Evolutionary conservation across 2,113 vertebrate genomes (phyloP), one percentile per base, ranked within the genome.

Genomic region (Thalassoma bifasciatum): DNA sequence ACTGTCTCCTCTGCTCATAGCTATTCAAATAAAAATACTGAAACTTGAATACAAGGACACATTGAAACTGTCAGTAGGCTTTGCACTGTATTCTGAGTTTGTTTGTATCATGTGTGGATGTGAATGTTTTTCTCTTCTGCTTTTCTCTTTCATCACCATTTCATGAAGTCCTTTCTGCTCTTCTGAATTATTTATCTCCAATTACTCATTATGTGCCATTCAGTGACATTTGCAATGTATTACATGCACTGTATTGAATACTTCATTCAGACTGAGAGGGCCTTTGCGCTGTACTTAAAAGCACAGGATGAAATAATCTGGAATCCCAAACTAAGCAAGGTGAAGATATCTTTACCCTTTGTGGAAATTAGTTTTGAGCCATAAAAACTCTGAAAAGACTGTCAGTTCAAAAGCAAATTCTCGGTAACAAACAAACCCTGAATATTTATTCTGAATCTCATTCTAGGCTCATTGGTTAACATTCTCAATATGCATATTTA

Each of bases 391-490:
- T 49, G 12, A 42, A 77, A 81, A 34, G 6, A 61, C 36, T 62
- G 47, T 67, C 1, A 63, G 24, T 65, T 79, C 42, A 38, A 50
- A 44, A 56, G 63, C 16, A 74, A 62, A 74, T n/a, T 53, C 10
- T 61, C 59, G 24, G 34, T 9, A 0, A 73, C 53, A 64, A 73
- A 66, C 34, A 61, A 8, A 8, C 17, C 8, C 21, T 73, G 74
- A 67, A 71, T 79, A 72, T 76, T 74, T 62, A 61, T 72, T 66
- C 16, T 6, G 24, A 76, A 53, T 59, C 60, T 49, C 10, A 57
- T n/a, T 46, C 75, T 59, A 65, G 40, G 40, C 59, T 82, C 72
- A 54, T 63, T 82, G 61, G 44, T 74, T 73, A 21, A 72, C 30
- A 24, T 37, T 50, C 44, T 66, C 38, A 30, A 61, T 64, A 75